A percentile compares a stretch with the other conserved stretches of the same genome.
These are phyloP conservation scores for Acrobasis repandana DNA, from an alignment of 2,888 invertebrate genomes.

Conservation along the genomic window DNA sequence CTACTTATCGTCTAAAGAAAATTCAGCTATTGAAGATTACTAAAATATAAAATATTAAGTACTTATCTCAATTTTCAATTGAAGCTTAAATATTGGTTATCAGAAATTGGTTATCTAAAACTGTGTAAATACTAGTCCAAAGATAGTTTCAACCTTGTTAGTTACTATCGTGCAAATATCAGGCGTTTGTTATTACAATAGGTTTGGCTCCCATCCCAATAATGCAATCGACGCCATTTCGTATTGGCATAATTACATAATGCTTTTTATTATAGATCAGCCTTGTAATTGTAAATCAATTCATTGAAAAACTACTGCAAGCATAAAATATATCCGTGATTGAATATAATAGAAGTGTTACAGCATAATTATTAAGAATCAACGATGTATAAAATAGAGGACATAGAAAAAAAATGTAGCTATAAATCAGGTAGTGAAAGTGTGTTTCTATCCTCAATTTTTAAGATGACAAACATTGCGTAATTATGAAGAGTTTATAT, in stretches of 20 bases:
- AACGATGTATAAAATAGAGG: not conserved
- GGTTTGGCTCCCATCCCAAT: constrained; percentile 55
- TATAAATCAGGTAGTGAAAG: constrained; percentile 6
- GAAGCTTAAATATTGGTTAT: constrained; percentile 2
- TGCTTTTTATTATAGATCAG: not conserved
- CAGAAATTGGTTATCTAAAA: not conserved
- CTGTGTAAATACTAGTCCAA: not conserved
- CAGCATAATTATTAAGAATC: not conserved
- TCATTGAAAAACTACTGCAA: not conserved
- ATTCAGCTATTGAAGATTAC: too few relatives aligned
- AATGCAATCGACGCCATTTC: constrained; percentile 49
- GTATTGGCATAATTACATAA: constrained; percentile 39
- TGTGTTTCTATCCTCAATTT: constrained; percentile 1
- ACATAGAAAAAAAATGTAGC: not conserved
- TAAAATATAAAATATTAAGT: not conserved
- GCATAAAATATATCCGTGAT: not conserved
- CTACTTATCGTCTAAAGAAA: too few relatives aligned
- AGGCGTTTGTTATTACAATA: constrained; percentile 44
- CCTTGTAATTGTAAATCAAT: not conserved
- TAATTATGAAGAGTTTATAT: not conserved
- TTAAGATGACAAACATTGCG: constrained; percentile 12
- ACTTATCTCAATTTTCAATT: not conserved
- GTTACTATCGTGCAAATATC: constrained; percentile 46
- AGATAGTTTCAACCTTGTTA: constrained; percentile 33
- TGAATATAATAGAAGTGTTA: not conserved